These are phyloP conservation scores for Gopherus flavomarginatus DNA, from an alignment of 2,113 vertebrate genomes.

Conservation along the genomic window DNA sequence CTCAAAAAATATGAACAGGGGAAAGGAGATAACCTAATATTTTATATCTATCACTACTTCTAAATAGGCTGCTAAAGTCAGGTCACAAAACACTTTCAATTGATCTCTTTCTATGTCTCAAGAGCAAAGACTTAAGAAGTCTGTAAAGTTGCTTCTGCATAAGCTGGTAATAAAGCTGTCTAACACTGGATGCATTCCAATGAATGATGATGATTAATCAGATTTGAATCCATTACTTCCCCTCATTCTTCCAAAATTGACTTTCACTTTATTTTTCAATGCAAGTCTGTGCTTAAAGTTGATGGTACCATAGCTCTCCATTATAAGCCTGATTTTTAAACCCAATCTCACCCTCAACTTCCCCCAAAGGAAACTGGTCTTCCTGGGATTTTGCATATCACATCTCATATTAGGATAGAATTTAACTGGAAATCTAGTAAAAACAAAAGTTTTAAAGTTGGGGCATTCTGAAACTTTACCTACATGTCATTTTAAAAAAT, in stretches of 20 bases:
- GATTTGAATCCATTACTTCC: background rate
- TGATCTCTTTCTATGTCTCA: background rate
- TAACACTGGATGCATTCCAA: background rate
- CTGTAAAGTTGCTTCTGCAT: background rate
- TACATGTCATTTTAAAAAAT: background rate
- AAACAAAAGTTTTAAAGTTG: background rate
- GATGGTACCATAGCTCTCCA: background rate
- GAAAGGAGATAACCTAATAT: background rate
- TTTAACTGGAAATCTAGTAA: background rate
- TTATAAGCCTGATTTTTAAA: background rate
- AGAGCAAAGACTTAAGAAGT: background rate
- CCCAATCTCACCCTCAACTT: background rate
- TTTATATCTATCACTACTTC: background rate
- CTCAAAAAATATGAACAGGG: background rate
- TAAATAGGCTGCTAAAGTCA: background rate
- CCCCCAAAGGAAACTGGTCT: background rate
- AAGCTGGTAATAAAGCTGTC: background rate
- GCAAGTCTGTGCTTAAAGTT: background rate
- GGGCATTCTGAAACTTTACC: background rate
- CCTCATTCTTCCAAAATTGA: background rate
- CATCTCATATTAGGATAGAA: background rate
- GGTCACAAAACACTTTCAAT: background rate
- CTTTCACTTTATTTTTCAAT: background rate
- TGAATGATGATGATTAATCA: background rate
- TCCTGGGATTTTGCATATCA: background rate